Evolutionary conservation across 2,797 vertebrate species (phyloP).

Genomic region (Babyrousa celebensis): DNA sequence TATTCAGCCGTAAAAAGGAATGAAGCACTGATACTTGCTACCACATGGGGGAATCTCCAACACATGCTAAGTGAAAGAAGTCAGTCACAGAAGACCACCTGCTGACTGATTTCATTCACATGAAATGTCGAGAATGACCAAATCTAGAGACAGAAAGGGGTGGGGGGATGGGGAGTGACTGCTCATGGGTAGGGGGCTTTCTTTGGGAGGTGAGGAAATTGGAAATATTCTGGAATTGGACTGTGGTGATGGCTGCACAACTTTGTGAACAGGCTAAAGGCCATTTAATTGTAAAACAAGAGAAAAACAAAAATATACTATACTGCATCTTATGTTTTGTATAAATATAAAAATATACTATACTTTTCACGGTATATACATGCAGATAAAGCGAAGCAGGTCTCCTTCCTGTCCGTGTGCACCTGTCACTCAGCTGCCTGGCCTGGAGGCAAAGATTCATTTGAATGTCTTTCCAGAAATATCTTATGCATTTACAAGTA

Average conservation of each 20-base stretch:
- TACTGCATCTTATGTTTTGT: no score
- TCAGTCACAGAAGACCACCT: background rate
- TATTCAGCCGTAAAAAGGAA: background rate
- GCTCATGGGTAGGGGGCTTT: background rate
- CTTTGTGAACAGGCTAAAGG: background rate
- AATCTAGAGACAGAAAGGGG: background rate
- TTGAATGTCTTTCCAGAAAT: background rate
- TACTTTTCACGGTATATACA: no score
- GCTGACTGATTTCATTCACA: background rate
- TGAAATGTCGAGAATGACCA: background rate
- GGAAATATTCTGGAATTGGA: background rate
- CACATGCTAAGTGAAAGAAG: background rate
- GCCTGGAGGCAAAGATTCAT: background rate
- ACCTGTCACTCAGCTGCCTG: background rate
- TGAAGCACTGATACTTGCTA: background rate
- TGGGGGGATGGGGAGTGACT: background rate
- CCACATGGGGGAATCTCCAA: background rate
- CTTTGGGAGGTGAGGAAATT: background rate
- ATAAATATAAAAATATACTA: no score
- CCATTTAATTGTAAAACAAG: slow-evolving; percentile 10
- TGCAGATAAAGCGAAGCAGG: background rate
- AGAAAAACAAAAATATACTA: background rate
- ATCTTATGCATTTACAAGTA: background rate
- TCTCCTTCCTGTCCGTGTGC: background rate
- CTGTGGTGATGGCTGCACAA: background rate